Evolutionary conservation across 2,888 invertebrate genomes (phyloP).

Genomic region (Hirtodrosophila histrioides): DNA sequence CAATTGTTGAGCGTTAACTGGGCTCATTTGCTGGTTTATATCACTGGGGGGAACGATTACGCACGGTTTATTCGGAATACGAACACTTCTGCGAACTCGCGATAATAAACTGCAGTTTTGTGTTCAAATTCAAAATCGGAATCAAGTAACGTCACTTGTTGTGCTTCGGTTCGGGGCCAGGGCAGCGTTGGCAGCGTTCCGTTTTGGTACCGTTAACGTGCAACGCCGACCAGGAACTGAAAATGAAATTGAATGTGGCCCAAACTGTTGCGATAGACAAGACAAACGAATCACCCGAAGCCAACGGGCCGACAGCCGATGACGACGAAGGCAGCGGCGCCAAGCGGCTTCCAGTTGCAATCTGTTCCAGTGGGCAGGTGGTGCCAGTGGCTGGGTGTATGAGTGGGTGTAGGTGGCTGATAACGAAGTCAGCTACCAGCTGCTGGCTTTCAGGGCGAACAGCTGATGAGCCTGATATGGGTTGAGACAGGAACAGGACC

Average conservation of each 20-base stretch:
- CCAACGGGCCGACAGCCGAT: slow-evolving; percentile 13
- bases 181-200: slow-evolving; percentile 23
- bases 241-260: slow-evolving; percentile 41
- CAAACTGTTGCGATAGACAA: slow-evolving; percentile 71
- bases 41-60: neutral
- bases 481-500: neutral
- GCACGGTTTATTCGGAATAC: neutral
- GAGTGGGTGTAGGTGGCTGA: slow-evolving; percentile 20
- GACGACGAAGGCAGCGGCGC: slow-evolving; percentile 11
- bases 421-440: slow-evolving; percentile 62
- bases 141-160: slow-evolving; percentile 65
- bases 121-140: slow-evolving; percentile 6
- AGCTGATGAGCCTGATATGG: slow-evolving; percentile 49
- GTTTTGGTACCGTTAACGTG: slow-evolving; percentile 61
- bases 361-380: slow-evolving; percentile 51
- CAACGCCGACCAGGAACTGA: slow-evolving; percentile 78
- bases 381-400: slow-evolving; percentile 1
- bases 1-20: slow-evolving; percentile 12
- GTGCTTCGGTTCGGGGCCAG: slow-evolving; percentile 24
- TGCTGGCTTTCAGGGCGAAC: slow-evolving; percentile 41
- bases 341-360: slow-evolving; percentile 69
- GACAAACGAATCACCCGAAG: slow-evolving; percentile 38
- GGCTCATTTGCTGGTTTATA: slow-evolving; percentile 16
- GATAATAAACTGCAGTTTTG: slow-evolving; percentile 1
- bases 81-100: slow-evolving; percentile 1